These are phyloP conservation scores for Sebastes minor DNA, from an alignment of 2,797 vertebrate species.

Conservation along the genomic window DNA sequence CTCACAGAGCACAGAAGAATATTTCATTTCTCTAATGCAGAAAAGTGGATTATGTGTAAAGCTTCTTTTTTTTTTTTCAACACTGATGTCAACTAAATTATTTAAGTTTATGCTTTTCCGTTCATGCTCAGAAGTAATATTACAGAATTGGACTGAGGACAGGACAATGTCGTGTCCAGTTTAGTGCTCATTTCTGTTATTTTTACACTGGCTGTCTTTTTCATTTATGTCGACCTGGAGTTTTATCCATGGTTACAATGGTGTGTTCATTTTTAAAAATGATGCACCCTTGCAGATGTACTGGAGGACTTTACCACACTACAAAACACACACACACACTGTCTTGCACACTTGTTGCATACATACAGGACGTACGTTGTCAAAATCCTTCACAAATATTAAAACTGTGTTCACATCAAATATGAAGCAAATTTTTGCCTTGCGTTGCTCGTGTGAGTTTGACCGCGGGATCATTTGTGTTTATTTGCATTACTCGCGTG, in stretches of 20 bases:
- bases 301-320: not conserved
- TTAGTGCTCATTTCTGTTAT: constrained; percentile 4
- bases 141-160: constrained; percentile 23
- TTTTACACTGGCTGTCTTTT: not conserved
- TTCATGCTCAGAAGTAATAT: constrained; percentile 14
- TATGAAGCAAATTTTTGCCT: not conserved
- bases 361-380: not conserved
- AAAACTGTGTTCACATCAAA: not conserved
- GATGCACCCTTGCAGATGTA: not conserved
- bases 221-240: not conserved
- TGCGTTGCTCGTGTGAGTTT: too few relatives aligned
- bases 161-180: constrained; percentile 6
- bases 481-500: too few relatives aligned
- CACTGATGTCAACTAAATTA: constrained; percentile 29
- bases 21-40: constrained; percentile 36
- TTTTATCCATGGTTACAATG: not conserved
- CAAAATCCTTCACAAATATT: not conserved
- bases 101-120: constrained; percentile 28
- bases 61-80: not conserved
- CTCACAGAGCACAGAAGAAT: constrained; percentile 2
- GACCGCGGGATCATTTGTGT: too few relatives aligned
- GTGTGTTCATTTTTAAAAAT: not conserved
- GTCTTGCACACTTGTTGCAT: not conserved
- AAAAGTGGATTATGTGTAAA: constrained; percentile 51
- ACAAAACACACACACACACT: not conserved